These are phyloP conservation scores for Epinephelus lanceolatus DNA, from an alignment of 2,113 vertebrate genomes.

Conservation along the genomic window DNA sequence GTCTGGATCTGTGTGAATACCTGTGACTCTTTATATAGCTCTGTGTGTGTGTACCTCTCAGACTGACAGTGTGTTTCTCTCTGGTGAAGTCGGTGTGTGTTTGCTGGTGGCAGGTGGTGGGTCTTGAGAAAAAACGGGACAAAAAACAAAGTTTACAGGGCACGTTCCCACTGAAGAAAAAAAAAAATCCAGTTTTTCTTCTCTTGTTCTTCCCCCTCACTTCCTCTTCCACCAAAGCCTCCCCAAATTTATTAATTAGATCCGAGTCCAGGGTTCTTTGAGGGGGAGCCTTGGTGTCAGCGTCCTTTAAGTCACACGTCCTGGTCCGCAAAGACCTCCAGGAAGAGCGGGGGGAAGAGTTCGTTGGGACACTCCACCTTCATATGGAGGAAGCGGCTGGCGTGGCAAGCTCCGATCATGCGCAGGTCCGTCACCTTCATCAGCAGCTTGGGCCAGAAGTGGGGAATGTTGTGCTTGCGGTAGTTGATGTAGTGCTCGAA, in stretches of 20 bases:
- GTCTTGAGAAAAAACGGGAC: conserved; percentile 3
- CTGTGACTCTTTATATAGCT: not conserved
- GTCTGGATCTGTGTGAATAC: conserved; percentile 17
- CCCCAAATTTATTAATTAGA: not conserved
- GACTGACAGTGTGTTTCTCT: conserved; percentile 41
- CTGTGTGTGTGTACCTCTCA: conserved; percentile 32
- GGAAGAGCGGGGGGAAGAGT: conserved; percentile 97
- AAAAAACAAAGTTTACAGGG: conserved; percentile 12
- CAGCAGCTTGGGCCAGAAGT: conserved; percentile 99
- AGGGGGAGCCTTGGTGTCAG: not conserved
- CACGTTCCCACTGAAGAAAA: conserved; percentile 12
- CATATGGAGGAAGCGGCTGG: conserved; percentile 99
- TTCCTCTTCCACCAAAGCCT: not conserved
- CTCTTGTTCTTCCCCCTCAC: not conserved
- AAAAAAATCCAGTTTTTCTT: conserved; percentile 19
- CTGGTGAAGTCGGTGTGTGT: conserved; percentile 26
- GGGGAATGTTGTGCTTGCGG: conserved; percentile 98
- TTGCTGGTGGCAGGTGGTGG: conserved; percentile 63
- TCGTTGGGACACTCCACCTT: conserved; percentile 99
- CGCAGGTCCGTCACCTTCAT: conserved; percentile 99
- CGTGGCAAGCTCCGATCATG: conserved; percentile 99
- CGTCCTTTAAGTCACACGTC: conserved; percentile 71
- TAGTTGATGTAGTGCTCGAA: conserved; percentile 99
- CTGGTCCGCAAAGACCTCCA: conserved; percentile 98
- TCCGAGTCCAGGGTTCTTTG: not conserved